A percentile compares a stretch with the other conserved stretches of the same genome.
Conservation (phyloP, 37 sponge, comb jelly and placozoan genomes). For the Beroe ovata region DNA sequence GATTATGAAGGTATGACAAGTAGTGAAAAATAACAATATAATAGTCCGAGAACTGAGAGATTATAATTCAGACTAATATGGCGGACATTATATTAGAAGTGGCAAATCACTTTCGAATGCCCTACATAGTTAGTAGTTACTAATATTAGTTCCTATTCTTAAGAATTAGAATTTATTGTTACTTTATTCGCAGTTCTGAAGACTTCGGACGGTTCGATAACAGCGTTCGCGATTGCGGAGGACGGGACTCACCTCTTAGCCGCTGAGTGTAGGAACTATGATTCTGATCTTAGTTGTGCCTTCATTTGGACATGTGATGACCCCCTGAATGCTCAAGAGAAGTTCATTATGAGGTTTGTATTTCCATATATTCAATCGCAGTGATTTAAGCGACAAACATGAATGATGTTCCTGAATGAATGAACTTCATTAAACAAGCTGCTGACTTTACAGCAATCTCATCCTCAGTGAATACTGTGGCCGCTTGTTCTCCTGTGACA, state of each 20-base stretch:
- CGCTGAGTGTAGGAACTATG: slow-evolving; percentile 15
- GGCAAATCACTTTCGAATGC: too few species aligned
- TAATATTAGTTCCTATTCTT: background rate
- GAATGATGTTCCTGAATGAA: too few species aligned
- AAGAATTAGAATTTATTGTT: background rate
- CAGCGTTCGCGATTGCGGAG: background rate
- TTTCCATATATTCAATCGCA: too few species aligned
- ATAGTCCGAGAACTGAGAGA: too few species aligned
- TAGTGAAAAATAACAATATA: too few species aligned
- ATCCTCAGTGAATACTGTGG: slow-evolving; percentile 25
- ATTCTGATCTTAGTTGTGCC: background rate
- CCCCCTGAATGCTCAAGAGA: background rate
- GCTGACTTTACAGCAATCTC: background rate
- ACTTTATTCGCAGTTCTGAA: background rate
- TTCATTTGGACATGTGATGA: slow-evolving; percentile 9
- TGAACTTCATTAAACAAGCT: too few species aligned
- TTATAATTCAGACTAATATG: too few species aligned
- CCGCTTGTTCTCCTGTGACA: slow-evolving; percentile 10
- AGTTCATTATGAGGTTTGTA: background rate
- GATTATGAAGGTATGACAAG: background rate
- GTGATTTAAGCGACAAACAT: too few species aligned
- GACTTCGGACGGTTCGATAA: slow-evolving; percentile 27
- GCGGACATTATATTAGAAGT: too few species aligned
- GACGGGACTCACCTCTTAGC: slow-evolving; percentile 2
- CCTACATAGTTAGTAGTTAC: background rate